Conservation (phyloP, 1,140 invertebrate species). For the Prorops nasuta region DNA sequence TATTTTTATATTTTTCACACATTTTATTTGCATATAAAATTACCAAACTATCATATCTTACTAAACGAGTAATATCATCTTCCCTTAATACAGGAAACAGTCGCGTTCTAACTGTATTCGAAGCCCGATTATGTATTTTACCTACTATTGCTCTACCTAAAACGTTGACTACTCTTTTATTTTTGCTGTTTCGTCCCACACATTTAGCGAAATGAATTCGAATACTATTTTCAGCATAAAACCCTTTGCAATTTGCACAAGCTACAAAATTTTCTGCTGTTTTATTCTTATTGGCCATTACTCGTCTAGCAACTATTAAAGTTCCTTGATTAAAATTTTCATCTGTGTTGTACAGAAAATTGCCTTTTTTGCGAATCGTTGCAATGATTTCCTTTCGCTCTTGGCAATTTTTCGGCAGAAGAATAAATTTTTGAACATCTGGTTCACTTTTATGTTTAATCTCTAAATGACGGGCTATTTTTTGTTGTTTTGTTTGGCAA, state of each 20-base stretch:
- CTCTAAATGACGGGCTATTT: slow-evolving; percentile 17
- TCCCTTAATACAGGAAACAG: slow-evolving; percentile 17
- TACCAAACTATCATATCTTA: slow-evolving; percentile 17
- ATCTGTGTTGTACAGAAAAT: slow-evolving; percentile 13
- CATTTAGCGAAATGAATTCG: slow-evolving; percentile 14
- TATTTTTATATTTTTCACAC: slow-evolving; percentile 12
- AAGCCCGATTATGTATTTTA: slow-evolving; percentile 11
- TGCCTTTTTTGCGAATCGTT: slow-evolving; percentile 10
- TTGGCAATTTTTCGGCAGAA: slow-evolving; percentile 5
- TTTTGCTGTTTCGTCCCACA: neutral
- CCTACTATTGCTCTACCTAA: slow-evolving; percentile 2
- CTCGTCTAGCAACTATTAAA: slow-evolving; percentile 13
- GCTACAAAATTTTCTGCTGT: slow-evolving; percentile 10
- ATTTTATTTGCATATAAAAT: slow-evolving; percentile 18
- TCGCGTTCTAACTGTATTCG: neutral
- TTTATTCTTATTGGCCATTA: slow-evolving; percentile 3
- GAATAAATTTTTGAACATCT: slow-evolving; percentile 13
- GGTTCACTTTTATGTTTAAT: slow-evolving; percentile 10
- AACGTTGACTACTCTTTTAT: slow-evolving; percentile 1
- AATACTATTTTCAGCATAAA: slow-evolving; percentile 10
- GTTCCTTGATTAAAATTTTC: slow-evolving; percentile 6
- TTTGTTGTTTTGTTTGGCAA: slow-evolving; percentile 13
- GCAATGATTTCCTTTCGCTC: slow-evolving; percentile 13
- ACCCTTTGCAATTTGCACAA: slow-evolving; percentile 16
- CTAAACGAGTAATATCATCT: slow-evolving; percentile 11